phyloP scores from a whole-genome alignment of 2,113 vertebrate genomes.

The Ophiodon elongatus region DNA sequence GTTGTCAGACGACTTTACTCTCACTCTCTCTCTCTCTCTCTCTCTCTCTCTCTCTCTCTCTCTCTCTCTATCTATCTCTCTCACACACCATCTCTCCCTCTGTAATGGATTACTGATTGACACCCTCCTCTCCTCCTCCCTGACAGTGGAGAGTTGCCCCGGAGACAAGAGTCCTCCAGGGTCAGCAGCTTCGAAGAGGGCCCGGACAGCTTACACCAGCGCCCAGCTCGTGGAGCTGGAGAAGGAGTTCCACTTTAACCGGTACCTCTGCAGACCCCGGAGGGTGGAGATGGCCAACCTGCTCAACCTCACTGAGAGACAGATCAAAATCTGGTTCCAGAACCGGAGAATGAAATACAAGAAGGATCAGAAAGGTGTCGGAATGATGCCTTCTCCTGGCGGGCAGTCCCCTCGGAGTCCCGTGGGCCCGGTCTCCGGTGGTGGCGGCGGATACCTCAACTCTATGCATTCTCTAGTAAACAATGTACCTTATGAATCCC shows the following conservation, averaged over 20 bases:
- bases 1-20: conserved; percentile 53
- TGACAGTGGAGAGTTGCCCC: conserved; percentile 95
- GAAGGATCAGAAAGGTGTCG: conserved; percentile 98
- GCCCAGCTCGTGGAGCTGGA: conserved; percentile 99
- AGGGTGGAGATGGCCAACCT: conserved; percentile 98
- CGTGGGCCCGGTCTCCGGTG: conserved; percentile 86
- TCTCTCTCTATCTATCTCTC: conserved; percentile 38
- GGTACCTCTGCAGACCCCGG: conserved; percentile 96
- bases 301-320: conserved; percentile 97
- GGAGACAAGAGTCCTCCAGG: conserved; percentile 97
- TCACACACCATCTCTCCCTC: background rate
- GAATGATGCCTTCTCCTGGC: conserved; percentile 96
- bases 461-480: conserved; percentile 98
- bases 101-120: conserved; percentile 76
- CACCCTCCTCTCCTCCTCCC: conserved; percentile 67
- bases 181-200: conserved; percentile 95
- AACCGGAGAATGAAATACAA: conserved; percentile 99
- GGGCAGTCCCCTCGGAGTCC: conserved; percentile 96
- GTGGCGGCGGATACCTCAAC: conserved; percentile 91
- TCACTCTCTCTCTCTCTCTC: conserved; percentile 41
- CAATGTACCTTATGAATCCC: conserved; percentile 94
- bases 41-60: conserved; percentile 8
- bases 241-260: conserved; percentile 99
- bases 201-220: conserved; percentile 98
- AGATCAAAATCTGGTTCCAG: conserved; percentile 99